phyloP scores from a whole-genome alignment of 2,113 vertebrate species.

The Mobula hypostoma region DNA sequence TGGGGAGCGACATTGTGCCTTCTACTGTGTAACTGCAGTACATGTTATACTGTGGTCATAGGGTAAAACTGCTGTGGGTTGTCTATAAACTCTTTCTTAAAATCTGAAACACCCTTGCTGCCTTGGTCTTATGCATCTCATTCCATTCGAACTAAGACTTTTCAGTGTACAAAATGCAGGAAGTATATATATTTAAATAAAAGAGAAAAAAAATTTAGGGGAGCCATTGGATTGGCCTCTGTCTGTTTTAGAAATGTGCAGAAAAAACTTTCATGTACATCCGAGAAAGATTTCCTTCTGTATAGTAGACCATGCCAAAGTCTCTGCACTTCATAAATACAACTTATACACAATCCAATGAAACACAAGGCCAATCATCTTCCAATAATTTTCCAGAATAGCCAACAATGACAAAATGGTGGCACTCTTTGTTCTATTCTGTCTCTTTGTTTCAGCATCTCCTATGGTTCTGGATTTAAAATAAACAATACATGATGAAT shows the following conservation, averaged over 20 bases:
- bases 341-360: background rate
- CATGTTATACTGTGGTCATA: background rate
- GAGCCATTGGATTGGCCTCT: background rate
- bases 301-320: background rate
- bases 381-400: background rate
- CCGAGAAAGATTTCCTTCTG: background rate
- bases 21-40: background rate
- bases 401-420: conserved; percentile 7
- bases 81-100: background rate
- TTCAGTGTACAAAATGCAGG: background rate
- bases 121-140: background rate
- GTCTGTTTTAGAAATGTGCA: background rate
- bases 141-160: background rate
- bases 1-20: background rate
- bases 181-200: conserved; percentile 15
- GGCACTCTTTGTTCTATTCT: background rate
- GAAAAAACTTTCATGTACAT: background rate
- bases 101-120: background rate
- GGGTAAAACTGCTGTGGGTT: background rate
- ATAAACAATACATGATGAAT: background rate
- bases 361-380: background rate
- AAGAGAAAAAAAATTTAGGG: background rate
- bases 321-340: background rate
- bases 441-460: background rate
- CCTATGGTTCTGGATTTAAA: background rate